Percentiles rank a stretch among this genome's conserved stretches.
Evolutionary conservation across 2,113 vertebrate genomes (phyloP).

Genomic region (Ptilorrhoa leucosticta): DNA sequence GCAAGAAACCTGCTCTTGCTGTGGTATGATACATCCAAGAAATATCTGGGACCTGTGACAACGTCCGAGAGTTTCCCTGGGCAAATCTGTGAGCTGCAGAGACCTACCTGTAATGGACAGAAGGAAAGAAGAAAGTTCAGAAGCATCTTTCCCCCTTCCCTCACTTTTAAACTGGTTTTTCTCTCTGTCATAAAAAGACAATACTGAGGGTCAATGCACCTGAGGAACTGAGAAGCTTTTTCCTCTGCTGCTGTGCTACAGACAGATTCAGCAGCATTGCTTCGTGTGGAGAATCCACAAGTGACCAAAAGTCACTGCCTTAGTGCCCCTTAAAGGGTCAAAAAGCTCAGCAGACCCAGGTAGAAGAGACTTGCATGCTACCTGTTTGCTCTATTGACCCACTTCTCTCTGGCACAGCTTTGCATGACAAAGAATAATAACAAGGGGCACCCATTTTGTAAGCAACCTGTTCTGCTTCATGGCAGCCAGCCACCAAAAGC

Average conservation of each 20-base stretch:
- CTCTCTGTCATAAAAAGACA: neutral
- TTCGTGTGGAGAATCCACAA: neutral
- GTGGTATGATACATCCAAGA: neutral
- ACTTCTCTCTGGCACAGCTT: neutral
- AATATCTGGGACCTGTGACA: neutral
- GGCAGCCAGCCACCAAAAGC: neutral
- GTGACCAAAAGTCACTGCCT: neutral
- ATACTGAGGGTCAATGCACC: neutral
- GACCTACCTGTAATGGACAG: neutral
- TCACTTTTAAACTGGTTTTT: neutral
- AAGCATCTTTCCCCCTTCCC: neutral
- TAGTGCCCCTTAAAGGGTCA: neutral
- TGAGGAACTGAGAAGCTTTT: neutral
- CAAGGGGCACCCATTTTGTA: neutral
- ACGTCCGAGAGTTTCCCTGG: neutral
- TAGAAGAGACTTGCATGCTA: neutral
- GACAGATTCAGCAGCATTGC: neutral
- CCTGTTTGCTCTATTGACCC: neutral
- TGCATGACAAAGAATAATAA: neutral
- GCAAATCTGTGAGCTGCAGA: neutral
- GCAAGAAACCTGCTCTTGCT: neutral
- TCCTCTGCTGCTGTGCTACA: neutral
- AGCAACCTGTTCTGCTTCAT: neutral
- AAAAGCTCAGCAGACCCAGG: neutral
- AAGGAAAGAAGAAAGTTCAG: neutral